Evolutionary conservation across 2,113 vertebrate species (phyloP), one percentile per base, ranked within the genome.

Genomic region (Manacus vitellinus): DNA sequence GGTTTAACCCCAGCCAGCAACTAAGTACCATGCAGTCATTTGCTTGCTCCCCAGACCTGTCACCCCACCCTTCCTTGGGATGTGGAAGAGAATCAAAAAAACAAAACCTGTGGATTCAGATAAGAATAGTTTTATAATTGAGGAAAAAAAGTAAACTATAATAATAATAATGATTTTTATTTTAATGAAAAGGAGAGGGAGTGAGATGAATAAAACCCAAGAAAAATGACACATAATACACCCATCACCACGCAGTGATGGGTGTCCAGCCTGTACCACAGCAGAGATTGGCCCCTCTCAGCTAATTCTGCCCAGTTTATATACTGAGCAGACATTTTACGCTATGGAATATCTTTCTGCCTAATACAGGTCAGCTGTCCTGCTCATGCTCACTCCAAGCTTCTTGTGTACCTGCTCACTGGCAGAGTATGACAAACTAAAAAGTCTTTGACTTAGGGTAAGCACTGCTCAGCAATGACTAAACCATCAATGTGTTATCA

Each of bases 21-120:
- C n/a, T 56, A 33, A 37, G 14, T 27, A 55, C 35, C 31, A 63
- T 4, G 6, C 41, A 43, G 31, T 13, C 30, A 14, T 31, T 43
- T 71, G 14, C 65, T 56, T 13, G 7, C 18, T 49, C n/a, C 14
- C 17, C 30, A 41, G 30, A 46, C 4, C 8, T 11, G 20, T 75
- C 5, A 30, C 47, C 12, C 14, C 12, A 49, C 35, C 8, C 22
- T 49, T 71, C 35, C 31, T 24, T 77, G 35, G 18, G 10, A 33
- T 71, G 22, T 33, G 25, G 63, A 90, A 71, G 21, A 63, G 30
- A 68, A 55, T 41, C 11, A 35, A 17, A 70, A 68, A 73, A 49
- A 35, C 2, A 49, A 62, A 70, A 37, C 25, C 3, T 55, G 22
- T 0, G 0, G 31, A 43, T 3, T 63, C 31, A 55, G 55, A 19